These are phyloP conservation scores for Prochilodus magdalenae DNA, from an alignment of 2,113 vertebrate genomes.

Conservation along the genomic window DNA sequence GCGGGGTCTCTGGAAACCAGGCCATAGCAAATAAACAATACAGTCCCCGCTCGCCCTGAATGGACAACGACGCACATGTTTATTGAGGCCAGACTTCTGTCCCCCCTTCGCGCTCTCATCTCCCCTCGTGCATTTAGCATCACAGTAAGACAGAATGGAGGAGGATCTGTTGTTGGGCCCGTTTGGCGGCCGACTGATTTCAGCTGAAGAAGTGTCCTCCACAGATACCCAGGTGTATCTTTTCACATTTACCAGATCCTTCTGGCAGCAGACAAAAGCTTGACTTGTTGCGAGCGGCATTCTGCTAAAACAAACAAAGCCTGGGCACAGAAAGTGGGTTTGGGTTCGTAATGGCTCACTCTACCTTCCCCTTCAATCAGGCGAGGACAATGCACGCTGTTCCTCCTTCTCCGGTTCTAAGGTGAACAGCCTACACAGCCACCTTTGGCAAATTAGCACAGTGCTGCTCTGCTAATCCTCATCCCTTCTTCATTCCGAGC, in stretches of 20 bases:
- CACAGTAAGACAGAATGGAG: slow-evolving; percentile 56
- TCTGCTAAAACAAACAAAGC: slow-evolving; percentile 22
- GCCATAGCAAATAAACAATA: slow-evolving; percentile 88
- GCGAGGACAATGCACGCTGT: not conserved
- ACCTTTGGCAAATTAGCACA: not conserved
- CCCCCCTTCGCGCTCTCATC: slow-evolving; percentile 72
- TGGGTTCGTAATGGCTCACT: not conserved
- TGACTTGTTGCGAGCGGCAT: slow-evolving; percentile 18
- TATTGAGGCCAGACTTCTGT: slow-evolving; percentile 79
- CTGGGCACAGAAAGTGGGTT: not conserved
- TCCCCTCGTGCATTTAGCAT: slow-evolving; percentile 55
- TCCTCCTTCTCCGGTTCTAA: not conserved
- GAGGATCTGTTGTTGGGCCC: slow-evolving; percentile 27
- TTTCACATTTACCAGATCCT: slow-evolving; percentile 26
- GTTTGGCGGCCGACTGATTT: slow-evolving; percentile 53
- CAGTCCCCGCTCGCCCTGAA: slow-evolving; percentile 68
- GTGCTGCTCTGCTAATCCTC: not conserved
- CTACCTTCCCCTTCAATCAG: not conserved
- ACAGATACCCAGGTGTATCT: slow-evolving; percentile 41
- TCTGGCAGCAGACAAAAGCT: slow-evolving; percentile 18
- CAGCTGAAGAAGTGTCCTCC: slow-evolving; percentile 40
- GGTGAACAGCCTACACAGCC: not conserved
- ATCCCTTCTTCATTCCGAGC: not conserved
- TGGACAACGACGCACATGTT: slow-evolving; percentile 86
- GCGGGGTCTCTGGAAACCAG: slow-evolving; percentile 82